These are phyloP conservation scores for Carassius carassius DNA, from an alignment of 2,113 vertebrate species.

Conservation along the genomic window DNA sequence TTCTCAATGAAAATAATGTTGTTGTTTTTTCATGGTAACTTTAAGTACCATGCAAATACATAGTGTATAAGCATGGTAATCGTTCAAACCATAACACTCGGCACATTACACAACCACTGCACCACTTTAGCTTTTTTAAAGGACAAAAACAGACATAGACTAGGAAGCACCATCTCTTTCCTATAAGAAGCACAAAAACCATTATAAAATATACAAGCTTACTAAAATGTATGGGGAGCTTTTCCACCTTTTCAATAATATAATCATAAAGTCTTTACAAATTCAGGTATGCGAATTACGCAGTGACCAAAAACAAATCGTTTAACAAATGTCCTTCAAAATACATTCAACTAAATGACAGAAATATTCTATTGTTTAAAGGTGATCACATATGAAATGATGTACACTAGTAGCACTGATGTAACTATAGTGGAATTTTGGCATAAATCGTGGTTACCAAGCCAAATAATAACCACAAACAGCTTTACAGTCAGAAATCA, in stretches of 20 bases:
- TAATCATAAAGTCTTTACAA: background rate
- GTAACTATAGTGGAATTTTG: background rate
- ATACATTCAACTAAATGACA: background rate
- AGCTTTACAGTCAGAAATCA: background rate
- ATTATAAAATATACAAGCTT: background rate
- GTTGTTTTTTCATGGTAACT: background rate
- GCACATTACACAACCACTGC: background rate
- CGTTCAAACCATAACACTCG: background rate
- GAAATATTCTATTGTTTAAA: background rate
- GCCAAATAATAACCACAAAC: background rate
- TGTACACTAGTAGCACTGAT: background rate
- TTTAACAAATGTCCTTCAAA: background rate
- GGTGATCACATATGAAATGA: background rate
- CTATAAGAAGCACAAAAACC: background rate
- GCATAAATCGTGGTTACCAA: background rate
- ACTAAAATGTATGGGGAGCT: background rate
- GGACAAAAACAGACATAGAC: background rate
- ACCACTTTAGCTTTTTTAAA: background rate
- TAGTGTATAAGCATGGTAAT: background rate
- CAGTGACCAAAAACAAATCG: background rate
- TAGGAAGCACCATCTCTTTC: background rate
- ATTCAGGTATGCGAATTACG: background rate
- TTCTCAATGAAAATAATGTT: background rate
- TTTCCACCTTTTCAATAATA: background rate
- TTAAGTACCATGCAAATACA: background rate